Percentiles rank a stretch among this genome's conserved stretches.
phyloP scores from a whole-genome alignment of 1,140 invertebrate species.

The Ceratosolen fusciceps region DNA sequence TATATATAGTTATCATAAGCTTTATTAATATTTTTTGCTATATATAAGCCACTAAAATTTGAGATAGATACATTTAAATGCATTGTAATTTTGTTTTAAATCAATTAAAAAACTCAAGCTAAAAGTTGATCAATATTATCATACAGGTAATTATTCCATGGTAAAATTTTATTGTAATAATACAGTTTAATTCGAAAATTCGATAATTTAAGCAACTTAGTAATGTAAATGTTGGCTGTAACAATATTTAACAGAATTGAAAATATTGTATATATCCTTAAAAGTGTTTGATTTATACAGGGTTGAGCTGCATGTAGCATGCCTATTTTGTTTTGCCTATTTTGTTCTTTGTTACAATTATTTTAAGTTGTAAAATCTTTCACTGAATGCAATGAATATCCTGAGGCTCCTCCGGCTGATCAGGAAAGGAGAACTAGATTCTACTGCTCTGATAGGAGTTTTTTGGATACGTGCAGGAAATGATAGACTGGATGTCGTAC shows the following conservation, averaged over 20 bases:
- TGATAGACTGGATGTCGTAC: conserved; percentile 98
- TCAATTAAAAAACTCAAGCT: too few species aligned
- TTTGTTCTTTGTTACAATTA: conserved; percentile 15
- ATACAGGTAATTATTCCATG: too few species aligned
- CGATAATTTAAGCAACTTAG: too few species aligned
- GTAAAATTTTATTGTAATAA: too few species aligned
- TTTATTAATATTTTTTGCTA: too few species aligned
- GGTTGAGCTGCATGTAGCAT: conserved; percentile 67
- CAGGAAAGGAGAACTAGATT: conserved; percentile 71
- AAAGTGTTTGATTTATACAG: conserved; percentile 37
- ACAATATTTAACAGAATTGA: background rate
- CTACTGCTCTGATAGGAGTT: conserved; percentile 85
- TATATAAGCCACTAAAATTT: too few species aligned
- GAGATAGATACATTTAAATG: too few species aligned
- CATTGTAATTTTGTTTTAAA: too few species aligned
- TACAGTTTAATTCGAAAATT: too few species aligned
- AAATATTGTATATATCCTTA: conserved; percentile 18
- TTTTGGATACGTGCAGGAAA: conserved; percentile 96
- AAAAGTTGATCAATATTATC: too few species aligned
- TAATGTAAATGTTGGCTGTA: too few species aligned
- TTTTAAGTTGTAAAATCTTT: conserved; percentile 18
- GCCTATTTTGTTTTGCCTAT: conserved; percentile 48
- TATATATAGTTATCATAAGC: too few species aligned
- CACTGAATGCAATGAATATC: conserved; percentile 42
- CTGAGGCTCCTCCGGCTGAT: conserved; percentile 70